Conservation (phyloP, 2,113 vertebrate species). For the Tetraodon nigroviridis region DNA sequence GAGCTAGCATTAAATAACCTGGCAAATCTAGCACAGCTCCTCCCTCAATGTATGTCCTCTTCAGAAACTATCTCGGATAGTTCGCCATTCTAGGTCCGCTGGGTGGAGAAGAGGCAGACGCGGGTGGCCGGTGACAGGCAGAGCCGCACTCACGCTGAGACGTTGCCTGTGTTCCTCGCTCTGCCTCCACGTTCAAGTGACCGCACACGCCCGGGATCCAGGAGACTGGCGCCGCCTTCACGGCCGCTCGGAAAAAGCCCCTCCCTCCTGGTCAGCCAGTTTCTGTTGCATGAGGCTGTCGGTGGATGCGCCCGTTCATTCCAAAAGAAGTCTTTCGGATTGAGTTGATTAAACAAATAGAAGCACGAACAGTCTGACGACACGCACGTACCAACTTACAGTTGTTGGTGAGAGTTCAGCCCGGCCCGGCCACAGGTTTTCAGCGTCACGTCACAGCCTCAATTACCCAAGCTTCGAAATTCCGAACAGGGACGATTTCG, state of each 20-base stretch:
- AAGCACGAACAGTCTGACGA: no score
- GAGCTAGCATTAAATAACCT: conserved; percentile 62
- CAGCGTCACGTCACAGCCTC: no score
- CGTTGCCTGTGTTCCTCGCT: conserved; percentile 47
- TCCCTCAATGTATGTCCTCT: conserved; percentile 39
- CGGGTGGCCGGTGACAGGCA: conserved; percentile 52
- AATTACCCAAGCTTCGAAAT: no score
- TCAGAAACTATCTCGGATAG: conserved; percentile 56
- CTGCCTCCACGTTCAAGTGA: conserved; percentile 30
- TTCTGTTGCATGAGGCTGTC: background rate
- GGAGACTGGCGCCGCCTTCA: conserved; percentile 59
- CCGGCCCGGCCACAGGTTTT: no score
- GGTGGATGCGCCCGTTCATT: background rate
- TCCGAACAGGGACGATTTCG: no score
- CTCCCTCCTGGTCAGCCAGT: background rate
- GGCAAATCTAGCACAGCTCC: conserved; percentile 53
- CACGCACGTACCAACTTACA: no score
- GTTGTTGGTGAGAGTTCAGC: no score
- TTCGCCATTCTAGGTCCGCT: conserved; percentile 60
- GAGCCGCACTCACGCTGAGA: conserved; percentile 37
- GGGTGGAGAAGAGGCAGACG: conserved; percentile 23
- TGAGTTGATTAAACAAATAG: no score
- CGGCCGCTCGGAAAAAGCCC: conserved; percentile 34
- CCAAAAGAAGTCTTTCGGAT: no score
- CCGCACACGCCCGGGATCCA: conserved; percentile 63